Base-by-base conservation (phyloP, 2,888 invertebrate genomes). In the Clivina fossor region DNA sequence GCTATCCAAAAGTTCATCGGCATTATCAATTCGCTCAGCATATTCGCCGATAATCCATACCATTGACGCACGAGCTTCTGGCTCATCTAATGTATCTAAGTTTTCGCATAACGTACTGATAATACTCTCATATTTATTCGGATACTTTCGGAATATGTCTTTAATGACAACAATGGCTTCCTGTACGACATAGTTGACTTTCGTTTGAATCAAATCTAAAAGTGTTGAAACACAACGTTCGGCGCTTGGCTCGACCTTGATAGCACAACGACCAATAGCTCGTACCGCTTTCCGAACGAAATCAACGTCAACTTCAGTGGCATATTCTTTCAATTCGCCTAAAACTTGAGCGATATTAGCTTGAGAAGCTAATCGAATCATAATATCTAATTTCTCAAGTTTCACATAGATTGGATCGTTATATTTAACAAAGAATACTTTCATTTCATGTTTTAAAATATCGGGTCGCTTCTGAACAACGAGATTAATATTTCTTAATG, bases 321-420 rank as follows among this genome's bases (percentile, higher is more conserved):
- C 98, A 71, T 99, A 91, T 72, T 99, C 98, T 76, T 99, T 99
- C 33, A 99, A 78, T 73, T 99, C 99, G 32, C 97, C 96, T 20
- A 99, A 79, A 48, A 97, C 97, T 74, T 99, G 98, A 1, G 96
- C 93, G 66, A 99, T 99, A 74, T 99, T 99, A 11, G 92, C 88
- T 73, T 98, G 96, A 37, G 94, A 95, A 11, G 99, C 98, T 63
- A 99, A 78, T 11, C 99, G 86, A 67, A 99, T 99, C 98, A 99
- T 99, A 56, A 99, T 99, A 72, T 99, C 99, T 66, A 99, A 71
- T 72, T 99, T 99, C 74, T 99, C 99, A 59, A 99, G 80, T 73
- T 99, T 99, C 35, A 99, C 99, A 74, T 99, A 99, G 71, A 99
- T 99, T 0, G 99, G 99, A 77, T 99, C 99, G 74, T 99, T 99